Conservation (phyloP, 2,113 vertebrate genomes). For the Colaptes auratus region DNA sequence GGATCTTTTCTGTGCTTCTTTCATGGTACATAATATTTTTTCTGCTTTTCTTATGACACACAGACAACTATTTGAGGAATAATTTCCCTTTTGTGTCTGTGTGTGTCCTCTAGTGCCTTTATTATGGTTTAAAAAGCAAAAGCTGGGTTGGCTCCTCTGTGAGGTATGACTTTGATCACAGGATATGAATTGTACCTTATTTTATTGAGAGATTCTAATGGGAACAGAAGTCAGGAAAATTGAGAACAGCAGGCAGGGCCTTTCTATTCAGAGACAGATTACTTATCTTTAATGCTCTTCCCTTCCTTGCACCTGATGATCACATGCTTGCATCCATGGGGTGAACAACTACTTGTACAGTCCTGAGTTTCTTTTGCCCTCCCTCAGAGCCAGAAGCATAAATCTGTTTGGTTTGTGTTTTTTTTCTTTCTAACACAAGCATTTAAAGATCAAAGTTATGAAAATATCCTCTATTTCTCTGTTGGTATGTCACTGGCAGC, state of each 20-base stretch:
- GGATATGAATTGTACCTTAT: background rate
- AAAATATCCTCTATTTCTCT: constrained; percentile 75
- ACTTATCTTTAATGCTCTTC: constrained; percentile 47
- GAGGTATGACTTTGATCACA: background rate
- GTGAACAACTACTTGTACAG: constrained; percentile 12
- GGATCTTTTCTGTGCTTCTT: background rate
- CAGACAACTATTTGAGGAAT: background rate
- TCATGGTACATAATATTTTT: background rate
- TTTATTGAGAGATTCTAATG: background rate
- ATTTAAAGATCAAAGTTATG: constrained; percentile 78
- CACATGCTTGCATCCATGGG: background rate
- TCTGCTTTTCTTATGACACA: background rate
- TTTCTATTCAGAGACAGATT: constrained; percentile 30
- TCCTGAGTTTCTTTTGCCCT: constrained; percentile 46
- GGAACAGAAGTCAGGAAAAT: constrained; percentile 42
- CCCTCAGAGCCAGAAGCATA: constrained; percentile 65
- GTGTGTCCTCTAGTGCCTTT: background rate
- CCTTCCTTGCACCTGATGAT: background rate
- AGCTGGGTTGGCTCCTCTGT: background rate
- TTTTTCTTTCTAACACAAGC: constrained; percentile 62
- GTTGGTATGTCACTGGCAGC: constrained; percentile 71
- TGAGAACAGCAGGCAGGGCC: constrained; percentile 8
- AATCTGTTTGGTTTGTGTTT: constrained; percentile 63
- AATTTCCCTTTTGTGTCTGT: background rate
- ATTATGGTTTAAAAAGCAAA: background rate